Conservation (phyloP, 2,888 invertebrate species). For the Tuberolachnus salignus region DNA sequence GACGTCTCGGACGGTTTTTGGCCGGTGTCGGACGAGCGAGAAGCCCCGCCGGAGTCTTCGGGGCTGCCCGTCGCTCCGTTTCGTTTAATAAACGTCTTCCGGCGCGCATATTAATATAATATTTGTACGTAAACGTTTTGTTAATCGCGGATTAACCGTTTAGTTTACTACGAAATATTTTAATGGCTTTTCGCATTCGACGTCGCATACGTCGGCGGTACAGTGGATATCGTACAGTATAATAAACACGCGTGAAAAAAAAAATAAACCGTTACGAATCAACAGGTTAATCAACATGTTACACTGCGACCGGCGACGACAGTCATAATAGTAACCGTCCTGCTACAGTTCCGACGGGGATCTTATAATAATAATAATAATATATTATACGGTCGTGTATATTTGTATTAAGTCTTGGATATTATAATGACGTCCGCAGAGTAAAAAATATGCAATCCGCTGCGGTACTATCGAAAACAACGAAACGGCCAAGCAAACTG, state of each 20-base stretch:
- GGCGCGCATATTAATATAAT: background rate
- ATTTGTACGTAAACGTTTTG: background rate
- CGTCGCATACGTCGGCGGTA: no score
- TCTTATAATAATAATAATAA: conserved; percentile 1
- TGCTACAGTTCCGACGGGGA: no score
- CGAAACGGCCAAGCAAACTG: background rate
- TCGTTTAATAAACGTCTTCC: no score
- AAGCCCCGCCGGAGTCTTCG: background rate
- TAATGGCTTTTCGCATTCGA: background rate
- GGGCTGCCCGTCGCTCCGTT: background rate
- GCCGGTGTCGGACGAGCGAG: no score
- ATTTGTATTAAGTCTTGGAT: no score
- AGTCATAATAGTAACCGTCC: background rate
- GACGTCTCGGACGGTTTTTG: no score
- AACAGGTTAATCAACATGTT: conserved; percentile 34
- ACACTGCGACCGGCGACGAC: conserved; percentile 6
- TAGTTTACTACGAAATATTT: background rate
- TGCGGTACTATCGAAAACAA: background rate
- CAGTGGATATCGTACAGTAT: no score
- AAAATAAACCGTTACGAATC: conserved; percentile 37
- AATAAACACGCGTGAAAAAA: background rate
- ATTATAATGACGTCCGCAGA: no score
- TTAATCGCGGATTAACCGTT: no score
- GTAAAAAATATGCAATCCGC: background rate
- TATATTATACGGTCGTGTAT: no score